Conservation (phyloP, 2,113 vertebrate genomes). For the Catagonus wagneri region DNA sequence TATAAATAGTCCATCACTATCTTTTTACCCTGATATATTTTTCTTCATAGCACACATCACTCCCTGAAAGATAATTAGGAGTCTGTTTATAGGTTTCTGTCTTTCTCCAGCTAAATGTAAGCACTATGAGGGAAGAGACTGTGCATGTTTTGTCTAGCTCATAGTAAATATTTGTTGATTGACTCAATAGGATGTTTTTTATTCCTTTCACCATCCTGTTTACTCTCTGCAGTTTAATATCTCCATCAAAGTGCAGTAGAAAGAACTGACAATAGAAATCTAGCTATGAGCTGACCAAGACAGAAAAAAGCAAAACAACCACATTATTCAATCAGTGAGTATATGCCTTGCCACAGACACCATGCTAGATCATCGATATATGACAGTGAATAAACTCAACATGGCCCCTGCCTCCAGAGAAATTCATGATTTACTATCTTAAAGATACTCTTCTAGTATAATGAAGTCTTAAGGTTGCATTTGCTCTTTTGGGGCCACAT, state of each 20-base stretch:
- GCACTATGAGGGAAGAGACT: neutral
- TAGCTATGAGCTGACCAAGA: neutral
- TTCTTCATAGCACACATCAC: neutral
- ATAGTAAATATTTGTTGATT: neutral
- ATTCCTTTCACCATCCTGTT: neutral
- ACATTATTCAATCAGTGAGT: neutral
- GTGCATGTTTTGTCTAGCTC: neutral
- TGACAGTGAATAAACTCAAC: neutral
- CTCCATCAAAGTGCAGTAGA: neutral
- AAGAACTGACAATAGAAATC: neutral
- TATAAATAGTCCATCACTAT: neutral
- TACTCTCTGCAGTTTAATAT: neutral
- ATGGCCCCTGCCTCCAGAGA: neutral
- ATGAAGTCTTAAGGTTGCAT: neutral
- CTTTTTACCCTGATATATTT: neutral
- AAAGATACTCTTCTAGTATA: neutral
- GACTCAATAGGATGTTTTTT: neutral
- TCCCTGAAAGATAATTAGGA: neutral
- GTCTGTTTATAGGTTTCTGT: neutral
- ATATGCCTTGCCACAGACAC: neutral
- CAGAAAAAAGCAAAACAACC: neutral
- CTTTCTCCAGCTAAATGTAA: conserved; percentile 27
- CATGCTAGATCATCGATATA: neutral
- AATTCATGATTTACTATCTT: neutral
- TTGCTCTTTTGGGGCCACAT: neutral